Conservation (phyloP, 2,888 invertebrate species). For the Acanthopleura granulata region DNA sequence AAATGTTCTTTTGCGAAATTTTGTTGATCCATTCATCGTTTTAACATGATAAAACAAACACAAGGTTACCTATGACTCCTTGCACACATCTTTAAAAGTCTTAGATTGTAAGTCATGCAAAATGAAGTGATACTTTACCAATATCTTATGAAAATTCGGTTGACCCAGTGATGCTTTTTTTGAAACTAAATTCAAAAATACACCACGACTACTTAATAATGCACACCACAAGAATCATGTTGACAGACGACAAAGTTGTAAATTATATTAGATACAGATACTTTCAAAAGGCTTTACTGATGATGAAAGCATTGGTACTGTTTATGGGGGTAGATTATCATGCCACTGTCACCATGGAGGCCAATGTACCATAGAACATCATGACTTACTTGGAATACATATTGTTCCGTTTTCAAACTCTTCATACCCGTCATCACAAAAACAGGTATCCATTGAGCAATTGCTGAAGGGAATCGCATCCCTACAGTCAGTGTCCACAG, state of each 20-base stretch:
- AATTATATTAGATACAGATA: neutral
- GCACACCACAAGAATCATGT: too few relatives aligned
- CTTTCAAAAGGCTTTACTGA: neutral
- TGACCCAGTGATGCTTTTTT: neutral
- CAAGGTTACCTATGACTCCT: too few relatives aligned
- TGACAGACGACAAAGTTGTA: neutral
- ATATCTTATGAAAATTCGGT: too few relatives aligned
- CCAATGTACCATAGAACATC: too few relatives aligned
- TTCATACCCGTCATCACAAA: constrained; percentile 31
- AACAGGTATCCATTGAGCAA: constrained; percentile 29
- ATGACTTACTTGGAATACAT: constrained; percentile 23
- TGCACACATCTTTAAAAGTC: too few relatives aligned
- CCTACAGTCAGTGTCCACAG: constrained; percentile 29
- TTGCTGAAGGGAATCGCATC: constrained; percentile 30
- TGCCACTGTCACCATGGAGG: too few relatives aligned
- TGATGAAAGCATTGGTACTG: too few relatives aligned
- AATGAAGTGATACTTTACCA: too few relatives aligned
- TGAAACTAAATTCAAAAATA: neutral
- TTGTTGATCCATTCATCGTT: neutral
- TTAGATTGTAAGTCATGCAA: too few relatives aligned
- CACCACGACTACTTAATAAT: neutral
- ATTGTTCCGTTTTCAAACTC: constrained; percentile 25
- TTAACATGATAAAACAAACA: too few relatives aligned
- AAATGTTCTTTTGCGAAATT: neutral
- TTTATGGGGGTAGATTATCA: too few relatives aligned